Evolutionary conservation across 2,888 invertebrate species (phyloP).

Genomic region (Labia minor): DNA sequence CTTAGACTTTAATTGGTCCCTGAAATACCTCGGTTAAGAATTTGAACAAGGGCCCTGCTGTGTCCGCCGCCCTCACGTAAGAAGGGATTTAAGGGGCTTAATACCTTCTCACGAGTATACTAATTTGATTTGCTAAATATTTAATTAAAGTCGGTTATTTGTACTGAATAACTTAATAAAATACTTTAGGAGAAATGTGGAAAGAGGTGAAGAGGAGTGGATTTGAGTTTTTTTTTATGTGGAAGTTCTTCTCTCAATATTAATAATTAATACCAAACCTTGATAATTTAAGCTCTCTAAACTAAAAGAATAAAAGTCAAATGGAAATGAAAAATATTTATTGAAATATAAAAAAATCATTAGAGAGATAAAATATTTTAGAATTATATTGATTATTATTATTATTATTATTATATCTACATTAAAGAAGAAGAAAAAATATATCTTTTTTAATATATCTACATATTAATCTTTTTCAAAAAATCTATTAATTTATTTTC

Average conservation of each 20-base stretch:
- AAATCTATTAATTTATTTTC: too few relatives aligned
- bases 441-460: too few relatives aligned
- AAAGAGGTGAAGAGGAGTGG: too few relatives aligned
- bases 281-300: not conserved
- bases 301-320: not conserved
- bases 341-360: too few relatives aligned
- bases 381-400: too few relatives aligned
- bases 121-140: not conserved
- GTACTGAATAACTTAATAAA: not conserved
- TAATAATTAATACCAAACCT: not conserved
- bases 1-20: not conserved
- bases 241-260: too few relatives aligned
- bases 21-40: not conserved
- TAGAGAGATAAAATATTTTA: too few relatives aligned
- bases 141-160: not conserved
- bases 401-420: too few relatives aligned
- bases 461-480: too few relatives aligned
- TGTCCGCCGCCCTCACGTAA: not conserved
- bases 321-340: not conserved
- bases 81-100: not conserved
- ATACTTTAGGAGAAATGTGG: too few relatives aligned
- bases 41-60: not conserved
- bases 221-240: not conserved
- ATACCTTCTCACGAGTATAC: not conserved
- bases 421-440: too few relatives aligned